These are phyloP conservation scores for Pheosia gnoma DNA, from an alignment of 2,888 invertebrate species.

Conservation along the genomic window DNA sequence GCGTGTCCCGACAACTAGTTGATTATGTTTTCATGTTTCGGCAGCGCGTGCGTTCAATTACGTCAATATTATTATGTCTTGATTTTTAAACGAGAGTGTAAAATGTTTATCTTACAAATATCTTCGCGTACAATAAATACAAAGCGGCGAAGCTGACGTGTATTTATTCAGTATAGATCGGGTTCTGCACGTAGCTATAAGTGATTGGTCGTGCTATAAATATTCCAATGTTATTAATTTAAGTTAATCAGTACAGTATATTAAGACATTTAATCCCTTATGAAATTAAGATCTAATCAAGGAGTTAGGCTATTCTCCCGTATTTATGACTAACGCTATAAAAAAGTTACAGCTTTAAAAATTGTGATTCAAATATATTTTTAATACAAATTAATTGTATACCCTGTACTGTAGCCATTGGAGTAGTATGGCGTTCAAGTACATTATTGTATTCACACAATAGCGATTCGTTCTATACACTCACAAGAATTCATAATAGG, in stretches of 20 bases:
- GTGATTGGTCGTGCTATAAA: no score
- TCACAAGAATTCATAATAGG: conserved; percentile 31
- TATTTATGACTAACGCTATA: no score
- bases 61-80: not conserved
- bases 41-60: not conserved
- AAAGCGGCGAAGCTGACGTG: not conserved
- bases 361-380: no score
- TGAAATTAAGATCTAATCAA: no score
- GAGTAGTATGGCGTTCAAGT: not conserved
- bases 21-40: not conserved
- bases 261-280: no score
- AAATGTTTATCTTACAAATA: not conserved
- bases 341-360: no score
- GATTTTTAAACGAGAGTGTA: not conserved
- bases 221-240: no score
- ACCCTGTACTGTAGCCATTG: no score
- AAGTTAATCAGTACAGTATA: no score
- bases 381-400: no score
- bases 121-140: not conserved
- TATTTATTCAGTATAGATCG: not conserved
- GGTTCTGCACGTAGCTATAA: not conserved
- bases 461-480: conserved; percentile 11
- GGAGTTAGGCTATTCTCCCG: no score
- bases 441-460: conserved; percentile 3
- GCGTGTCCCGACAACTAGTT: no score